Evolutionary conservation across 2,113 vertebrate species (phyloP).

Genomic region (Lynx canadensis): DNA sequence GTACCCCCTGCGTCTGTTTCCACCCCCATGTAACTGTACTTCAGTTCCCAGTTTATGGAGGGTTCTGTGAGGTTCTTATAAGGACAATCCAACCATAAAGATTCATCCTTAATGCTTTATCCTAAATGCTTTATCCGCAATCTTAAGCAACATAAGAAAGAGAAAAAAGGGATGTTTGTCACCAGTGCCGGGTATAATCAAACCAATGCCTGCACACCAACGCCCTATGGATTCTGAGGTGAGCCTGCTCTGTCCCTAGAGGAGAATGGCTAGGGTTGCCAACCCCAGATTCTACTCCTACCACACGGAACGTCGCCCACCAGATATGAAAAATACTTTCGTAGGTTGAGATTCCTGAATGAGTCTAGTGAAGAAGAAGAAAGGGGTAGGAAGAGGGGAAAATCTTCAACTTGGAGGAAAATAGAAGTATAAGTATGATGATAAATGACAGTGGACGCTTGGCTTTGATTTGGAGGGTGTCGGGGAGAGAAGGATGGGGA

Average conservation of each 20-base stretch:
- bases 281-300: background rate
- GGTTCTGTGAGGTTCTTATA: background rate
- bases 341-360: background rate
- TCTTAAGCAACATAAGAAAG: background rate
- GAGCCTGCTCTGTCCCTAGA: background rate
- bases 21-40: background rate
- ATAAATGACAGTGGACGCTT: background rate
- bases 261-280: background rate
- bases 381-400: background rate
- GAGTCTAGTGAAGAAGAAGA: background rate
- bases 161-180: background rate
- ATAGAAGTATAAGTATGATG: background rate
- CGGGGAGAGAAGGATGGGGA: background rate
- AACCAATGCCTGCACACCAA: background rate
- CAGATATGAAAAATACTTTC: background rate
- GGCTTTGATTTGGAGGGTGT: background rate
- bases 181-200: background rate
- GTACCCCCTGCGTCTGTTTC: background rate
- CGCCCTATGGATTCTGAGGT: background rate
- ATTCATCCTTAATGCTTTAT: background rate
- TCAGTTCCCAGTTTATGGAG: background rate
- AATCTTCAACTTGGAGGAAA: background rate
- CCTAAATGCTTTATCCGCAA: background rate
- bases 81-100: background rate
- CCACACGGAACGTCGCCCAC: background rate